Evolutionary conservation across 1,140 invertebrate species (phyloP), one percentile per base, ranked within the genome.

Genomic region (Microplitis mediator): DNA sequence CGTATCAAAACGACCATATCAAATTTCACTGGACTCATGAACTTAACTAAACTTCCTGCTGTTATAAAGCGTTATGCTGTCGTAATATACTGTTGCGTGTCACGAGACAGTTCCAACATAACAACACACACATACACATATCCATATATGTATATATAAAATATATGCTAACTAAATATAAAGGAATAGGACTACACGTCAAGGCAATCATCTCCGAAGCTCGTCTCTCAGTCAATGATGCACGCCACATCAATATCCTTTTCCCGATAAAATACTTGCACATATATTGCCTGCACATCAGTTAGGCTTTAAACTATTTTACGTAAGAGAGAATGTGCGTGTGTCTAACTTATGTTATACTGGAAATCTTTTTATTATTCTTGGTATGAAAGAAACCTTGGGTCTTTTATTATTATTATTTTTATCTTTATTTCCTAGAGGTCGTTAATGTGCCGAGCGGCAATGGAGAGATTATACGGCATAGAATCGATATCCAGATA

Each of bases 391-490:
- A 45, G 11, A 45, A 45, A 9, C 39, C 39, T 54, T 54, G 52
- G 52, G 11, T 58, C 56, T 58, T 31, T 5, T 6, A 58, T 58
- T 58, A 16, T 9, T 23, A 54, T 54, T 54, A 6, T 50, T n/a
- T 31, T 6, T 58, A 23, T 31, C 14, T 45, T 45, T 45, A 45
- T 45, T 45, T 45, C 23, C 23, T 23, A 23, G 23, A 23, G 23
- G 23, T 23, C 23, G 23, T 23, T 23, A 23, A 11, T 31, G 16
- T 58, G 8, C 23, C 16, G 56, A 31, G 16, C 14, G 52, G 3
- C 67, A 76, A 79, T 79, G 69, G 77, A 77, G 75, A 78, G 73
- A 77, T 77, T 79, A 79, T 74, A 61, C 62, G 51, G 73, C 71
- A 31, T n/a, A 36, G 6, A 16, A 31, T 32, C 16, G 16, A 61